These are phyloP conservation scores for Protodeltote pygarga DNA, from an alignment of 2,888 invertebrate species.

Conservation along the genomic window DNA sequence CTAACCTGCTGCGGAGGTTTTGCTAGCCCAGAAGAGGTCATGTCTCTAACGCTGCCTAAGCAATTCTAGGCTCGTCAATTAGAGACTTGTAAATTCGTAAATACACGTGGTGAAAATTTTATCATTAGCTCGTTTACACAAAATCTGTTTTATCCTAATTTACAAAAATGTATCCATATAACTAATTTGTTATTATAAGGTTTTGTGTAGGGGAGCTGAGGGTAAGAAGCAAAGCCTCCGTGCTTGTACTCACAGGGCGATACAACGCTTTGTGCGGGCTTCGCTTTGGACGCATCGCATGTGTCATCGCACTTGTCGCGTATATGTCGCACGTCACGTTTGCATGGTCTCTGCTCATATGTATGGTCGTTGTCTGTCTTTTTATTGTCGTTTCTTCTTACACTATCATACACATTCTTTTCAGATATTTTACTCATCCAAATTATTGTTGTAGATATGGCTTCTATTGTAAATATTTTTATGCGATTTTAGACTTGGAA, in stretches of 20 bases:
- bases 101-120: too few species aligned
- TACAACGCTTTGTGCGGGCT: slow-evolving; percentile 65
- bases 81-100: too few species aligned
- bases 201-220: slow-evolving; percentile 12
- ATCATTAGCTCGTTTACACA: too few species aligned
- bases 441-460: slow-evolving; percentile 21
- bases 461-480: slow-evolving; percentile 32
- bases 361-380: slow-evolving; percentile 21
- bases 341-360: slow-evolving; percentile 32
- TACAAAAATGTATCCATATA: background rate
- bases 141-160: too few species aligned
- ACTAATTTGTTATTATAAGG: background rate
- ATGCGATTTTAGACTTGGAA: slow-evolving; percentile 6
- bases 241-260: slow-evolving; percentile 65
- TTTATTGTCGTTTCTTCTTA: slow-evolving; percentile 23
- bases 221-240: slow-evolving; percentile 63
- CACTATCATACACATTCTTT: slow-evolving; percentile 12
- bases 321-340: slow-evolving; percentile 51
- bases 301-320: slow-evolving; percentile 54
- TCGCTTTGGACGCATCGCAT: slow-evolving; percentile 64
- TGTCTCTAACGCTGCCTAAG: background rate
- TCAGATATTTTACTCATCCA: slow-evolving; percentile 8
- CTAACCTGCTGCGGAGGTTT: slow-evolving; percentile 68
- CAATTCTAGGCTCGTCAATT: too few species aligned
- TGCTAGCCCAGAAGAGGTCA: slow-evolving; percentile 40